Evolutionary conservation across 2,888 invertebrate genomes (phyloP).

Genomic region (Digitonthophagus gazella): DNA sequence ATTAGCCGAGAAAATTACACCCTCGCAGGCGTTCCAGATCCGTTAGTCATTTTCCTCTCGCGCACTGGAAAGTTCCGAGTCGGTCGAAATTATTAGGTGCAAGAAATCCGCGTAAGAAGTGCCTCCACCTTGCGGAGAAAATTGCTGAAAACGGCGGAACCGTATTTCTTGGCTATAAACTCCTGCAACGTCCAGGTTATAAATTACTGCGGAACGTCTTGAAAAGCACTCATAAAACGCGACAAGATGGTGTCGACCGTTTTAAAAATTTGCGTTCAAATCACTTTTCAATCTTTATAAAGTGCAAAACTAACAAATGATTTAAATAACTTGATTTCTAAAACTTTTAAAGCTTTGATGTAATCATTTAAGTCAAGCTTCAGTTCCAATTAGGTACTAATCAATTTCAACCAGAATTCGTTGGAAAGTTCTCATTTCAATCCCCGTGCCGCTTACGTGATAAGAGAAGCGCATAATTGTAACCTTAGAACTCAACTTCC

Average conservation of each 20-base stretch:
- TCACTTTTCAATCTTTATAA: not conserved
- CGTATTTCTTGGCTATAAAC: not conserved
- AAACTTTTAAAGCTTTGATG: not conserved
- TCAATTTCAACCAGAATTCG: not conserved
- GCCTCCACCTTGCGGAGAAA: not conserved
- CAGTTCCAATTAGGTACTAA: not conserved
- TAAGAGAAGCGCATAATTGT: not conserved
- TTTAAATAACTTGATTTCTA: not conserved
- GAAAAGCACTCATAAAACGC: not conserved
- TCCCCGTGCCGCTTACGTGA: not conserved
- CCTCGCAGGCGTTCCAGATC: not conserved
- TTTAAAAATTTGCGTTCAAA: not conserved
- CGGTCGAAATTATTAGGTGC: not conserved
- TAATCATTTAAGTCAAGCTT: not conserved
- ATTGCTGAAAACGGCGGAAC: not conserved
- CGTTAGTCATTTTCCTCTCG: not conserved
- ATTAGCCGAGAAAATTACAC: constrained; percentile 13
- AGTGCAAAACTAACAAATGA: no score
- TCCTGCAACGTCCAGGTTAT: not conserved
- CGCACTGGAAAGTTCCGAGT: not conserved
- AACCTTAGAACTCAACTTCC: not conserved
- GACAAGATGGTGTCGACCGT: not conserved
- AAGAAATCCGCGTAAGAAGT: not conserved
- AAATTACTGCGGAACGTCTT: not conserved
- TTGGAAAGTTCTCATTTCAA: not conserved